Evolutionary conservation across 2,888 invertebrate genomes (phyloP).

Genomic region (Monochamus alternatus): DNA sequence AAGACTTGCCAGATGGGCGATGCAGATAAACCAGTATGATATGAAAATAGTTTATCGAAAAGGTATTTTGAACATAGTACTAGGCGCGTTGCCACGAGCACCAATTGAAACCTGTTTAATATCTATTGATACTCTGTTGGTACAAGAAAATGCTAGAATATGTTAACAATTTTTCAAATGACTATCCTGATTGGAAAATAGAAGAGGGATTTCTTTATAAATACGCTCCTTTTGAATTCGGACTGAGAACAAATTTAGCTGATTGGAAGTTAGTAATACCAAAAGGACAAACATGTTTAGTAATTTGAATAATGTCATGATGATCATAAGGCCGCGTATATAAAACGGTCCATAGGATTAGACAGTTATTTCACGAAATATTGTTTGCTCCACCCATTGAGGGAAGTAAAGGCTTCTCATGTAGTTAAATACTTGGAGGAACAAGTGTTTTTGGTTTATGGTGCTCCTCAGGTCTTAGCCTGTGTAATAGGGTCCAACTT

Average conservation of each 20-base stretch:
- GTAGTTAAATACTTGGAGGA: slow-evolving; percentile 43
- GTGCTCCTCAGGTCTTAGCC: slow-evolving; percentile 48
- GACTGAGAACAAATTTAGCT: not conserved
- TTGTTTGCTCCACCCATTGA: slow-evolving; percentile 35
- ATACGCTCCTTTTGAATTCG: not conserved
- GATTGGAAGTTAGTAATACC: slow-evolving; percentile 50
- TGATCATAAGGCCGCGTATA: slow-evolving; percentile 37
- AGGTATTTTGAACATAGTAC: no score
- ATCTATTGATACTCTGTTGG: no score
- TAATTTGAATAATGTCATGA: slow-evolving; percentile 47
- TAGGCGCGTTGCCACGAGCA: no score
- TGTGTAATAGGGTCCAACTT: slow-evolving; percentile 47
- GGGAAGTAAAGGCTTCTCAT: slow-evolving; percentile 31
- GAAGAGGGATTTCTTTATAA: slow-evolving; percentile 25
- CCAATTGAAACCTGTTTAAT: no score
- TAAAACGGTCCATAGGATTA: slow-evolving; percentile 45
- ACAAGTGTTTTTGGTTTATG: slow-evolving; percentile 41
- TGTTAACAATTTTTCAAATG: no score
- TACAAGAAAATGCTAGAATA: no score
- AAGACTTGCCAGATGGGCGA: no score
- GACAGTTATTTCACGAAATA: slow-evolving; percentile 21
- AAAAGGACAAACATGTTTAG: slow-evolving; percentile 31
- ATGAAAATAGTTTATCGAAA: no score
- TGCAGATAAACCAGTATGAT: no score
- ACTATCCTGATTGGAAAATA: slow-evolving; percentile 39